Percentiles rank a stretch among this genome's conserved stretches.
Evolutionary conservation across 2,113 vertebrate species (phyloP).

Genomic region (Archilochus colubris): DNA sequence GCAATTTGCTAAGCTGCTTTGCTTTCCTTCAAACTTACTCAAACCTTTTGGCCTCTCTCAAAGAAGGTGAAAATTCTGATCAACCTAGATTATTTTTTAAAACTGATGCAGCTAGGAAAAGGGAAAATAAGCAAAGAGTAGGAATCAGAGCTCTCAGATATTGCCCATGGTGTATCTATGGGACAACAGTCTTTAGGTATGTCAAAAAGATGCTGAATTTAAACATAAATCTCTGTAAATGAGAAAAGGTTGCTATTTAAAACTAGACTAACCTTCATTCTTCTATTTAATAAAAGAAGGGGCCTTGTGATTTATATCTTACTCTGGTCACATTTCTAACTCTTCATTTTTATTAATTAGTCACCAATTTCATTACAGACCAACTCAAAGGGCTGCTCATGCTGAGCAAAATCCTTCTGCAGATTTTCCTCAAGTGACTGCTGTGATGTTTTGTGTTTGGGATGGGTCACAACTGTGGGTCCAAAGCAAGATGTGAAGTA

Average conservation of each 20-base stretch:
- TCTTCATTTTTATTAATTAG: slow-evolving; percentile 8
- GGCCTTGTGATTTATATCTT: background rate
- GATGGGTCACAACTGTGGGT: background rate
- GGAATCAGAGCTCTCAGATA: background rate
- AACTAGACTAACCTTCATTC: background rate
- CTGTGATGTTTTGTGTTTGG: slow-evolving; percentile 32
- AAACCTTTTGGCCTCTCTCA: background rate
- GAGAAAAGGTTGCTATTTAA: background rate
- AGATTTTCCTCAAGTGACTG: slow-evolving; percentile 13
- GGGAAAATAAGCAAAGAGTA: background rate
- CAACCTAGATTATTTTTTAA: background rate
- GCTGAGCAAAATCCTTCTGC: background rate
- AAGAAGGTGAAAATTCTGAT: background rate
- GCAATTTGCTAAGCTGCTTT: background rate
- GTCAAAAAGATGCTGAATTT: background rate
- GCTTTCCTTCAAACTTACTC: background rate
- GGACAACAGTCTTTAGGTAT: background rate
- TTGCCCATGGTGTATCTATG: accelerated
- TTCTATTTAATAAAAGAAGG: background rate
- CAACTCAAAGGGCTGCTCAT: background rate
- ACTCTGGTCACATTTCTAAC: background rate
- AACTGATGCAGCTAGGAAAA: background rate
- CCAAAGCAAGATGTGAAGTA: slow-evolving; percentile 31
- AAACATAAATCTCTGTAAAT: background rate
- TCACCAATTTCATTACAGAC: background rate